Percentiles rank a stretch among this genome's conserved stretches.
Conservation (phyloP, 2,888 invertebrate genomes). For the Agonopterix alstromeriana region DNA sequence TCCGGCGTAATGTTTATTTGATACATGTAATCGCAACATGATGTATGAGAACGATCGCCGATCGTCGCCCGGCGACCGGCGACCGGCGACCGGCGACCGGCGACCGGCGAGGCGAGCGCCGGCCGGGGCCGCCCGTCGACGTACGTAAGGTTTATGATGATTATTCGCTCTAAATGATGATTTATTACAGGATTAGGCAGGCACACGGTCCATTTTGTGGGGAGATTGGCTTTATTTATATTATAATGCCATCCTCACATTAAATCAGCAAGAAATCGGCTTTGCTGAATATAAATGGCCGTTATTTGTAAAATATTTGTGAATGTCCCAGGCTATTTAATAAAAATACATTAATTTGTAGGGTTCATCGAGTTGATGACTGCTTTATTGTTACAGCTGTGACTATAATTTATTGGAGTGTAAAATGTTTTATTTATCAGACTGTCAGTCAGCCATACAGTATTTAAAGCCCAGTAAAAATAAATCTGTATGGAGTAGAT, state of each 20-base stretch:
- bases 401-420: no score
- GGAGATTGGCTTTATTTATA: conserved; percentile 67
- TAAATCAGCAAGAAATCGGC: conserved; percentile 51
- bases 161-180: conserved; percentile 72
- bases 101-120: background rate
- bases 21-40: conserved; percentile 70
- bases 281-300: conserved; percentile 42
- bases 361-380: no score
- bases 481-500: no score
- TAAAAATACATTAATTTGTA: no score
- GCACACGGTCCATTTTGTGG: conserved; percentile 61
- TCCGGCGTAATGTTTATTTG: conserved; percentile 64
- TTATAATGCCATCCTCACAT: conserved; percentile 48
- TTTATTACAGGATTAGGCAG: conserved; percentile 69
- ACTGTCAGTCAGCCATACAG: no score
- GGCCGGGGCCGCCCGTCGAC: conserved; percentile 11
- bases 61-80: conserved; percentile 5
- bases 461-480: no score
- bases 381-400: no score
- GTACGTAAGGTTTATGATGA: conserved; percentile 63
- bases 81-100: background rate
- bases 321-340: no score
- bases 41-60: conserved; percentile 52
- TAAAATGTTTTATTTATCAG: no score
- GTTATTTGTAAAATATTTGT: conserved; percentile 17